These are phyloP conservation scores for Oreamnos americanus DNA, from an alignment of 2,113 vertebrate genomes.

Conservation along the genomic window DNA sequence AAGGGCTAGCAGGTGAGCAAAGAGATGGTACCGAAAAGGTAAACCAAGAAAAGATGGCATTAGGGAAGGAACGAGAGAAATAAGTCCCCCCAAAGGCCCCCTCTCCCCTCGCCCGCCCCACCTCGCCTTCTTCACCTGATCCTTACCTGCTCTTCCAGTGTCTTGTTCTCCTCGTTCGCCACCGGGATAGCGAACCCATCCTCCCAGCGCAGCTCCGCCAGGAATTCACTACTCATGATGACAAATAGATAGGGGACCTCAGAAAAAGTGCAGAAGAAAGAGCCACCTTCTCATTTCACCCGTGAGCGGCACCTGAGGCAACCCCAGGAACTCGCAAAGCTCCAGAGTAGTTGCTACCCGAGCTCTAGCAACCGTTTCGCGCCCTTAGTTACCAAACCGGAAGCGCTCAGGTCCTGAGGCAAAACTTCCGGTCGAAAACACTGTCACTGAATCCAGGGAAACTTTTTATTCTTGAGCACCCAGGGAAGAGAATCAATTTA, in stretches of 20 bases:
- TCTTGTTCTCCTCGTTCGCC: constrained; percentile 86
- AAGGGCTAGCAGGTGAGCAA: not conserved
- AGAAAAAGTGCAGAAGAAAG: not conserved
- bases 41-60: not conserved
- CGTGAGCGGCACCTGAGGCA: not conserved
- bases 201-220: constrained; percentile 87
- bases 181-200: constrained; percentile 86
- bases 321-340: fast-evolving
- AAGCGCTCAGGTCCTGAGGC: not conserved
- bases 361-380: constrained; percentile 76
- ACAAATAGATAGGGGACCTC: fast-evolving
- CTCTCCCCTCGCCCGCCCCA: not conserved
- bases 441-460: fast-evolving
- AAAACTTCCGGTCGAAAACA: constrained; percentile 8
- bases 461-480: fast-evolving
- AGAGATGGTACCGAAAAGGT: not conserved
- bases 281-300: fast-evolving
- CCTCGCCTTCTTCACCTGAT: not conserved
- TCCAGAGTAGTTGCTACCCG: fast-evolving
- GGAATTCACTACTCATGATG: constrained; percentile 70
- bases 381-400: constrained; percentile 48
- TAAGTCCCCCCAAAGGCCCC: not conserved
- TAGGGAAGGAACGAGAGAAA: not conserved
- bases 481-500: fast-evolving
- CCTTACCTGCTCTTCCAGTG: constrained; percentile 86